A percentile compares a stretch with the other conserved stretches of the same genome.
These are phyloP conservation scores for Byasa hedistus DNA, from an alignment of 2,888 invertebrate genomes.

Conservation along the genomic window DNA sequence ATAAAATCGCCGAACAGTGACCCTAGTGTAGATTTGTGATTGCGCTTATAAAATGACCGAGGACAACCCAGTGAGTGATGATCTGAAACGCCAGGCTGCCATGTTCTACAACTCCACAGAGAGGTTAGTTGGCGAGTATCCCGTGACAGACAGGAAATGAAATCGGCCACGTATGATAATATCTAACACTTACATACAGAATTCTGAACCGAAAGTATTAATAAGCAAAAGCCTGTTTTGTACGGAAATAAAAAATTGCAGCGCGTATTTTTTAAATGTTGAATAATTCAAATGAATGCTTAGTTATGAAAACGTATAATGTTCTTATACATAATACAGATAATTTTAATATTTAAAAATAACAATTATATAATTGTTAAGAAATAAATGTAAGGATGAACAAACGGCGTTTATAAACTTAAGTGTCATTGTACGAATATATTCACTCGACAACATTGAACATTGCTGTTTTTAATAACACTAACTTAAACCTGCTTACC, in stretches of 20 bases:
- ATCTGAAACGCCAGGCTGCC: conserved; percentile 71
- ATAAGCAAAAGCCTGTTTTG: conserved; percentile 21
- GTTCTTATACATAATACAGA: neutral
- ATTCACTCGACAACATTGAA: too few species aligned
- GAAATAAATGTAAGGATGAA: neutral
- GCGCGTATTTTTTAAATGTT: conserved; percentile 5
- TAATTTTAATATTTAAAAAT: neutral
- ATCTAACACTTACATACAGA: neutral
- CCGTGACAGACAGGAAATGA: neutral
- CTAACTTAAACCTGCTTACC: too few species aligned
- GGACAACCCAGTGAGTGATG: conserved; percentile 66
- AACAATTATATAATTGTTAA: neutral
- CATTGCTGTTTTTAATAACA: too few species aligned
- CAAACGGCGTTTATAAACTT: neutral
- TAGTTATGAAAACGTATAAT: neutral
- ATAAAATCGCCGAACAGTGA: conserved; percentile 41
- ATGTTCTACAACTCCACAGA: conserved; percentile 74
- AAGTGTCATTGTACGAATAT: too few species aligned
- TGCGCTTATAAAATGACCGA: conserved; percentile 56
- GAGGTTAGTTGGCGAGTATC: conserved; percentile 53
- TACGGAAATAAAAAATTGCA: conserved; percentile 5
- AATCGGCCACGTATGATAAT: conserved; percentile 11
- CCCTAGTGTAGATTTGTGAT: conserved; percentile 37
- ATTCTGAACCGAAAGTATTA: conserved; percentile 23
- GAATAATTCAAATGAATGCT: conserved; percentile 6